phyloP scores from a whole-genome alignment of 2,888 invertebrate genomes.

The Meiosimyza platycephala region DNA sequence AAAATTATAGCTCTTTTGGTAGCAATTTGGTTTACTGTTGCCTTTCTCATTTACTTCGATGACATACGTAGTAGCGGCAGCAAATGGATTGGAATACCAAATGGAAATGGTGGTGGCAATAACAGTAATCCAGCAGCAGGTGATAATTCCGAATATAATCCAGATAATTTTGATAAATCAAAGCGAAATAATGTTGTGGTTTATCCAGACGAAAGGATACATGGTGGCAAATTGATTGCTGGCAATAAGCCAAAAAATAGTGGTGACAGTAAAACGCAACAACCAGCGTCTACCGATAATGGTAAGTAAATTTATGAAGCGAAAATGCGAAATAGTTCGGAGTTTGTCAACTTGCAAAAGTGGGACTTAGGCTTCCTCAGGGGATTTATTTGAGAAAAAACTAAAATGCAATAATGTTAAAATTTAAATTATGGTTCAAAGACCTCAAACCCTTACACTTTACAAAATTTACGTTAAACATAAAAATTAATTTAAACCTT shows the following conservation, averaged over 20 bases:
- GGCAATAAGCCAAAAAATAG: constrained; percentile 43
- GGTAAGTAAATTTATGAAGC: constrained; percentile 47
- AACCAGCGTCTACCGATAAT: constrained; percentile 47
- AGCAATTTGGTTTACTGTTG: constrained; percentile 88
- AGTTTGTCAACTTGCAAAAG: too few relatives aligned
- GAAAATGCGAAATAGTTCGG: neutral
- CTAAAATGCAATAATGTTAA: too few relatives aligned
- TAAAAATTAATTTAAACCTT: too few relatives aligned
- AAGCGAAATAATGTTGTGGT: constrained; percentile 55
- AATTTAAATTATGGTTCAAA: too few relatives aligned
- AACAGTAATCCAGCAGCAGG: constrained; percentile 38
- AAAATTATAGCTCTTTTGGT: constrained; percentile 84
- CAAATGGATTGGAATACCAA: constrained; percentile 55
- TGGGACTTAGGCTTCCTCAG: too few relatives aligned
- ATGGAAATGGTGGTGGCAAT: constrained; percentile 38
- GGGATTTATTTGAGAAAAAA: too few relatives aligned
- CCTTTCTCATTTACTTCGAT: constrained; percentile 81
- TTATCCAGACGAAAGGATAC: constrained; percentile 51
- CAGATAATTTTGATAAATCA: constrained; percentile 55
- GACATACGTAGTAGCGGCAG: constrained; percentile 62
- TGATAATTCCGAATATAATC: constrained; percentile 37
- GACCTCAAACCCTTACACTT: too few relatives aligned
- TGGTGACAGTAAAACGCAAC: constrained; percentile 33
- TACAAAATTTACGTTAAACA: too few relatives aligned
- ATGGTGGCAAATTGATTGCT: constrained; percentile 45